These are phyloP conservation scores for Sitodiplosis mosellana DNA, from an alignment of 1,140 invertebrate species.

Conservation along the genomic window DNA sequence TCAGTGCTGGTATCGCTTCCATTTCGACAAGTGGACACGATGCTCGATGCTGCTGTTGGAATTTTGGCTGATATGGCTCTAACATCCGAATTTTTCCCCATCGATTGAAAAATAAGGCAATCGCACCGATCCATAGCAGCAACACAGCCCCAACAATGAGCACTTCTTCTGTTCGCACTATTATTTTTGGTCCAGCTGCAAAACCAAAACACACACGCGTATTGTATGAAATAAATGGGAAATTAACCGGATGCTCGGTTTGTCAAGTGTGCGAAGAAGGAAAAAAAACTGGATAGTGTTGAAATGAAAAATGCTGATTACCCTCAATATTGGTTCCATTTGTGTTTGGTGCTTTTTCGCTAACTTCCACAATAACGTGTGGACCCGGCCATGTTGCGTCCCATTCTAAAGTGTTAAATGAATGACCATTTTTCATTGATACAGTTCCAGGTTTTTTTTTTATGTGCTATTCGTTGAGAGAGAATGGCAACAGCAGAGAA, in stretches of 20 bases:
- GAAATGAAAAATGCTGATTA: not conserved
- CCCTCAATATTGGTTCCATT: not conserved
- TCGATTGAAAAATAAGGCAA: constrained; percentile 74
- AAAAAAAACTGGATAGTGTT: too few relatives aligned
- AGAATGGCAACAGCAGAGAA: too few relatives aligned
- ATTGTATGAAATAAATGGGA: not conserved
- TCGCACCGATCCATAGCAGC: constrained; percentile 69
- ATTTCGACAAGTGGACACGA: constrained; percentile 47
- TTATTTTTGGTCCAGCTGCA: constrained; percentile 34
- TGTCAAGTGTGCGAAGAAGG: not conserved
- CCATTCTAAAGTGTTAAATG: too few relatives aligned
- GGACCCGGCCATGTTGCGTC: too few relatives aligned
- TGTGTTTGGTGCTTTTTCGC: not conserved
- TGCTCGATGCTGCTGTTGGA: constrained; percentile 53
- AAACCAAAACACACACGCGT: constrained; percentile 5
- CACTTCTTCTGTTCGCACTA: constrained; percentile 60
- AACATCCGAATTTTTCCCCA: constrained; percentile 90
- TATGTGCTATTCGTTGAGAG: too few relatives aligned
- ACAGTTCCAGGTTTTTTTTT: too few relatives aligned
- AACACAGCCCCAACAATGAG: constrained; percentile 71
- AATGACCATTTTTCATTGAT: too few relatives aligned
- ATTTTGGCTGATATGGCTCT: constrained; percentile 77
- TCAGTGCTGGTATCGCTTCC: constrained; percentile 10
- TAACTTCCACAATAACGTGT: not conserved
- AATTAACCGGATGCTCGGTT: not conserved